Evolutionary conservation across 2,113 vertebrate species (phyloP), one percentile per base, ranked within the genome.

Genomic region (Cyanoramphus novaezelandiae): DNA sequence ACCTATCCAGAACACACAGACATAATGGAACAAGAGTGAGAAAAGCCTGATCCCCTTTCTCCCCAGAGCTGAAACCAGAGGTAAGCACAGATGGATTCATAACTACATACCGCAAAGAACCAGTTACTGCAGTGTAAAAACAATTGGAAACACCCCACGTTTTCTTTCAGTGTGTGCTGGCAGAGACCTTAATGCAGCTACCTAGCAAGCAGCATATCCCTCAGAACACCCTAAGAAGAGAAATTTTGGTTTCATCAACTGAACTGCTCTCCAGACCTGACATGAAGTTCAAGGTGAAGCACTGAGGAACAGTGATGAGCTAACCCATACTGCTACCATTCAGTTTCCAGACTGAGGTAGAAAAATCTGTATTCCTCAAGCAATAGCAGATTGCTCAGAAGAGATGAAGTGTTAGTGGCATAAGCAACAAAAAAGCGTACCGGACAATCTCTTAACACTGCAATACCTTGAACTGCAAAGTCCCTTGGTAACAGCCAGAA

Each of bases 161-260:
- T 75, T 23, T 37, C 20, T 46, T 70, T 57, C 67, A 47, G 4
- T 12, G 19, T 44, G 19, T 69, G n/a, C n/a, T 72, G 60, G 47
- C 62, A 93, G 16, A 79, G 31, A 49, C 11, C 49, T 67, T 11
- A 15, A 19, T 2, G 2, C 47, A 83, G 57, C 24, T 53, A 59
- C 43, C 62, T 19, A 71, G 5, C n/a, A 46, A 23, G 9, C 55
- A 47, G 49, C 7, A 1, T 44, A 37, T 50, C 29, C 29, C 27
- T 10, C 10, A 19, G 27, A 33, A 44, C 33, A 75, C 50, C 0
- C 0, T 0, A 1, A 85, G 28, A 82, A 31, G 21, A 50, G 31
- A 78, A 79, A 57, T 80, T 95, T 53, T 64, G 63, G 29, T 63
- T 71, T 25, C 33, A 43, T 43, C 41, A 88, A 31, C 11, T 14